Evolutionary conservation across 2,797 vertebrate species (phyloP).

Genomic region (Tokudaia muenninki): DNA sequence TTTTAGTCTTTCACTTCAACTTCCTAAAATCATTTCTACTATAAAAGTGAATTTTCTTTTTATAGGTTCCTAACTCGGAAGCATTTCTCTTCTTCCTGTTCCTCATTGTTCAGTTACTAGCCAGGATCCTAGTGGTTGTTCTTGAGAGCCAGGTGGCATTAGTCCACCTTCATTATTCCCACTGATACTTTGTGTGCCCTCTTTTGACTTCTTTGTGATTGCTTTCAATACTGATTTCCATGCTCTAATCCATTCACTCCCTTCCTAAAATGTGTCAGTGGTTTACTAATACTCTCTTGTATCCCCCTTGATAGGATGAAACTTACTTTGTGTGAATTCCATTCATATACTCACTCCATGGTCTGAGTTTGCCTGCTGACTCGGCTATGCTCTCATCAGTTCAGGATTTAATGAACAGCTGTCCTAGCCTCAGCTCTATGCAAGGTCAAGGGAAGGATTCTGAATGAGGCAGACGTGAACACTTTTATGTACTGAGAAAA

Average conservation of each 20-base stretch:
- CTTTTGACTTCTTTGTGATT: not conserved
- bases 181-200: conserved; percentile 11
- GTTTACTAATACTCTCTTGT: conserved; percentile 6
- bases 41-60: not conserved
- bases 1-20: conserved; percentile 18
- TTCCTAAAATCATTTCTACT: conserved; percentile 28
- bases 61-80: conserved; percentile 10
- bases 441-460: not conserved
- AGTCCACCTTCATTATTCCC: not conserved
- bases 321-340: conserved; percentile 40
- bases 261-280: conserved; percentile 28
- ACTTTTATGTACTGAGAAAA: conserved; percentile 32
- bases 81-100: not conserved
- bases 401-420: not conserved
- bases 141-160: not conserved
- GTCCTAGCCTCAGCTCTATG: not conserved
- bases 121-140: not conserved
- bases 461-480: not conserved
- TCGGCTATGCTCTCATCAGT: conserved; percentile 9
- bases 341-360: not conserved
- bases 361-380: not conserved
- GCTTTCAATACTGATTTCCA: conserved; percentile 27
- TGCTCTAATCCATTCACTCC: conserved; percentile 35
- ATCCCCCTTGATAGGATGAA: not conserved
- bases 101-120: not conserved